Percentiles rank a stretch among this genome's conserved stretches.
These are phyloP conservation scores for Myrmophylax atrothorax DNA, from an alignment of 2,113 vertebrate species.

Conservation along the genomic window DNA sequence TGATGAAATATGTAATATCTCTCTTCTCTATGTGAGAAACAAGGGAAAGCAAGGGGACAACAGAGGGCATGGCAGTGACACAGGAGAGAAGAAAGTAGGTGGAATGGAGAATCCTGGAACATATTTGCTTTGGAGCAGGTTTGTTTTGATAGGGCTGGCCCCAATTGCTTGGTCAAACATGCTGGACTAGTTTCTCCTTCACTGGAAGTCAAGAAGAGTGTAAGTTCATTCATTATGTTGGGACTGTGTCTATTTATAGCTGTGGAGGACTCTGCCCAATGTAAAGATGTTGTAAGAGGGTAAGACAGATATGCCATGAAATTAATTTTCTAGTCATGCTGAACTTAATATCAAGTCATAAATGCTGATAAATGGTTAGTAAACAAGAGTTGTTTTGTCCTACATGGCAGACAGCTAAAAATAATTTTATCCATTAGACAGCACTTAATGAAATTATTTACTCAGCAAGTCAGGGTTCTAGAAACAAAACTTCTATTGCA, in stretches of 20 bases:
- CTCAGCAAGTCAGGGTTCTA: background rate
- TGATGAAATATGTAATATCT: background rate
- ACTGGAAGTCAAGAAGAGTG: background rate
- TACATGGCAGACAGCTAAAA: background rate
- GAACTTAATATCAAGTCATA: background rate
- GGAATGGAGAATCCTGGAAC: background rate
- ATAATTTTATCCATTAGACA: background rate
- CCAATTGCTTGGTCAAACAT: background rate
- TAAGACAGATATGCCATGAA: background rate
- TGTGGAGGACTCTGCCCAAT: background rate
- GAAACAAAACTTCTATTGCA: background rate
- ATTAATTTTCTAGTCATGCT: background rate
- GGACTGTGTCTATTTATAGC: background rate
- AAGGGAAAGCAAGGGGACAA: background rate
- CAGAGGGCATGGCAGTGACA: background rate
- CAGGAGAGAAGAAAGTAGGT: background rate
- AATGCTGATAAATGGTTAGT: background rate
- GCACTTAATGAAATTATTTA: background rate
- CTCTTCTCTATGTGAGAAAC: background rate
- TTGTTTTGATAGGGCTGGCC: background rate
- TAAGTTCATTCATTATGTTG: background rate
- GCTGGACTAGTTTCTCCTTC: background rate
- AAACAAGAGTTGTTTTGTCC: background rate
- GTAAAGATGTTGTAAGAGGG: background rate
- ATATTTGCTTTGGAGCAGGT: background rate